These are phyloP conservation scores for Cosmorhoe ocellata DNA, from an alignment of 2,888 invertebrate genomes.

Conservation along the genomic window DNA sequence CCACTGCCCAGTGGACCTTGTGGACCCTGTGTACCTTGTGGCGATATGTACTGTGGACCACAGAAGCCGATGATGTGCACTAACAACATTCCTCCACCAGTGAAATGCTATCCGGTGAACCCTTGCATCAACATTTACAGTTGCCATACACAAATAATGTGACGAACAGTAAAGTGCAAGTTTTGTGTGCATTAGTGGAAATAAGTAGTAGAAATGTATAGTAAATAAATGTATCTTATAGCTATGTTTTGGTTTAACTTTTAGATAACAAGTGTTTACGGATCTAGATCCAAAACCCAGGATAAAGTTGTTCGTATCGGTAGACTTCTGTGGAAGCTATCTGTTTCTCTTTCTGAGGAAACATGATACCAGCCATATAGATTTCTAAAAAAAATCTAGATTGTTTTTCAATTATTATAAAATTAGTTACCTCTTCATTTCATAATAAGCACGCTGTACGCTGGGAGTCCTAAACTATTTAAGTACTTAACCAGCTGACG, in stretches of 20 bases:
- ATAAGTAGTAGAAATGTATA: not conserved
- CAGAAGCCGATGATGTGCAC: constrained; percentile 42
- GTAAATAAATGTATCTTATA: constrained; percentile 1
- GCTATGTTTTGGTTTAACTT: not conserved
- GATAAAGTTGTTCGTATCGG: no score
- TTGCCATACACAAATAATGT: constrained; percentile 73
- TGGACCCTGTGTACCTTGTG: not conserved
- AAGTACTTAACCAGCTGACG: no score
- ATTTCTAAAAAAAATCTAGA: no score
- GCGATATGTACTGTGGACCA: constrained; percentile 28
- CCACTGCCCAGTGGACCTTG: not conserved
- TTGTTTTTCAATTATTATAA: no score
- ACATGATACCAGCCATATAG: no score
- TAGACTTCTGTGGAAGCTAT: no score
- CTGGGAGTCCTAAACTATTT: no score
- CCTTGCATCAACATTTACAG: constrained; percentile 77
- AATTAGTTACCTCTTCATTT: no score
- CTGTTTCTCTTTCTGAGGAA: no score
- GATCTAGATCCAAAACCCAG: no score
- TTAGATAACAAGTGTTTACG: no score
- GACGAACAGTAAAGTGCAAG: constrained; percentile 28
- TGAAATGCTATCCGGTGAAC: constrained; percentile 53
- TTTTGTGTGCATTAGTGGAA: not conserved
- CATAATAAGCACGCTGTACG: no score
- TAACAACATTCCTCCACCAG: constrained; percentile 43